Evolutionary conservation across 2,113 vertebrate species (phyloP).

Genomic region (Cryptoleucopteryx plumbea): DNA sequence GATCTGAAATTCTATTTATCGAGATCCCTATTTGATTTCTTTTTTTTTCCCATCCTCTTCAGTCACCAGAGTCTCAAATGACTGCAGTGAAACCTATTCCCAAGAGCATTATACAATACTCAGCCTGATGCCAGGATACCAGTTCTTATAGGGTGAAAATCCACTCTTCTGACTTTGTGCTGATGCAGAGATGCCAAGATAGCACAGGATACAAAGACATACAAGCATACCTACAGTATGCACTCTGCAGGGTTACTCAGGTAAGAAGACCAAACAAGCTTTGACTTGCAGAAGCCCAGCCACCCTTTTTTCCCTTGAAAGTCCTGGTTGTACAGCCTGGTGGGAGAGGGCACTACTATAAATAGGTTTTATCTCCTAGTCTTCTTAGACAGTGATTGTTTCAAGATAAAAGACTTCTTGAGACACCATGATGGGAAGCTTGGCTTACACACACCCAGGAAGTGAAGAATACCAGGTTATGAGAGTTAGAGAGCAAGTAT

Average conservation of each 20-base stretch:
- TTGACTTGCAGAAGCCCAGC: neutral
- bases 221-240: neutral
- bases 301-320: neutral
- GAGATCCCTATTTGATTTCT: slow-evolving; percentile 66
- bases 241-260: neutral
- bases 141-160: slow-evolving; percentile 12
- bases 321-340: neutral
- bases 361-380: neutral
- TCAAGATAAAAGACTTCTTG: neutral
- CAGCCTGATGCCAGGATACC: neutral
- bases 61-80: slow-evolving; percentile 49
- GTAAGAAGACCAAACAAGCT: neutral
- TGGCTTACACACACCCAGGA: neutral
- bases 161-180: neutral
- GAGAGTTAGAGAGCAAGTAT: neutral
- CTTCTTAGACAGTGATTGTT: neutral
- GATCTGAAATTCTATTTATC: slow-evolving; percentile 76
- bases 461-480: neutral
- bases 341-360: neutral
- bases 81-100: slow-evolving; percentile 54
- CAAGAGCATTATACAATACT: slow-evolving; percentile 1
- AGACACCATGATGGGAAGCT: neutral
- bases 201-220: neutral
- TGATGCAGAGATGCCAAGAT: neutral
- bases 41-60: neutral